These are phyloP conservation scores for Miniopterus natalensis DNA, from an alignment of 2,113 vertebrate species.

Conservation along the genomic window DNA sequence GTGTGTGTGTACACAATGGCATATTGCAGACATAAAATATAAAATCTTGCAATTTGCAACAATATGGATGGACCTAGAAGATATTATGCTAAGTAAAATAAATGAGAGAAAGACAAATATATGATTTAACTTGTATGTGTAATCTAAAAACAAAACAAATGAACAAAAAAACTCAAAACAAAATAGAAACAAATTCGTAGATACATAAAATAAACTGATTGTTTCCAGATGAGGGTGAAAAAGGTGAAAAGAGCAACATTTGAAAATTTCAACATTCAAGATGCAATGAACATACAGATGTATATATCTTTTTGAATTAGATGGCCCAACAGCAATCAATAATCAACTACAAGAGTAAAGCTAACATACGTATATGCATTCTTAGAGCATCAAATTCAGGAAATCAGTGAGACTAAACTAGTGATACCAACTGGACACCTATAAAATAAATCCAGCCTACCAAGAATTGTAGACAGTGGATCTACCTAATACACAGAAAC, in stretches of 20 bases:
- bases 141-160: background rate
- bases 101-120: background rate
- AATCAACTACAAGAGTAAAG: background rate
- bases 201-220: background rate
- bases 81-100: background rate
- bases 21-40: background rate
- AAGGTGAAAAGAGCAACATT: background rate
- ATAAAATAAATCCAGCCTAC: background rate
- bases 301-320: too few relatives aligned
- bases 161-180: background rate
- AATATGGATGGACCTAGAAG: background rate
- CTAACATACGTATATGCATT: background rate
- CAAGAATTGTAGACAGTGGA: background rate
- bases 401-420: background rate
- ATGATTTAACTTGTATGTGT: background rate
- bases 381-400: background rate
- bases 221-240: background rate
- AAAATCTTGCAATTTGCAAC: background rate
- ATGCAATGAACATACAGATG: too few relatives aligned
- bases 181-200: background rate
- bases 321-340: background rate
- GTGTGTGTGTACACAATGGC: background rate
- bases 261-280: background rate
- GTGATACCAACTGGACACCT: background rate
- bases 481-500: background rate